Base-by-base conservation (phyloP, 2,888 invertebrate genomes). In the Lochmaea crataegi region DNA sequence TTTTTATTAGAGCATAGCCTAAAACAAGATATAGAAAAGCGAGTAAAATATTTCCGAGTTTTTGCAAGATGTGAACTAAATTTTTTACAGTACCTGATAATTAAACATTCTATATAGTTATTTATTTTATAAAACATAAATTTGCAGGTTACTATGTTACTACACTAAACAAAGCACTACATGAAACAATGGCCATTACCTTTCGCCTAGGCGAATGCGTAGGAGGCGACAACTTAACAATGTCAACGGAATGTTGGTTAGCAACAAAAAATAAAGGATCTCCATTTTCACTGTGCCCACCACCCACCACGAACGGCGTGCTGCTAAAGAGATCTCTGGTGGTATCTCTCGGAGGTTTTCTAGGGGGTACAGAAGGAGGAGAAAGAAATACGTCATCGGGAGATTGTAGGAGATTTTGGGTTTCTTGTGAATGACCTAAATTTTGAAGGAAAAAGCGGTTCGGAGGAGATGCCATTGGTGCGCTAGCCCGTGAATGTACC, bases 161-260 rank as follows among this genome's bases (percentile, higher is more conserved):
- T 18, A 53, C 53, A 16, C 16, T 18, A 53, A 16, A 16, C 10
- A 18, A 53, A 53, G 53, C 48, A 53, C 18, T 53, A 18, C 53
- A 18, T 53, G 53, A 53, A 53, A 53, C 53, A 53, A 42, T 16
- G 26, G 9, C 56, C 38, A 75, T 84, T 86, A 87, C 87, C 87
- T 87, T 87, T 68, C 83, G 80, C 79, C 83, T 83, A 42, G 86
- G 84, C 75, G 86, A 84, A 81, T 82, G 82, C 65, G 82, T 79
- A n/a, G 87, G 88, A 66, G 87, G 87, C 74, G 86, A 86, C 73
- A 87, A 82, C 80, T 86, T 87, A 77, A 88, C 88, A 76, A 88
- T 84, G 82, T 87, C 87, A 74, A 88, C 84, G 65, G 85, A 83
- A 80, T 87, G 85, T 73, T 85, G 85, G 80, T 86, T 86, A 78